Conservation (phyloP, 2,888 invertebrate species). For the Blastobasis adustella region DNA sequence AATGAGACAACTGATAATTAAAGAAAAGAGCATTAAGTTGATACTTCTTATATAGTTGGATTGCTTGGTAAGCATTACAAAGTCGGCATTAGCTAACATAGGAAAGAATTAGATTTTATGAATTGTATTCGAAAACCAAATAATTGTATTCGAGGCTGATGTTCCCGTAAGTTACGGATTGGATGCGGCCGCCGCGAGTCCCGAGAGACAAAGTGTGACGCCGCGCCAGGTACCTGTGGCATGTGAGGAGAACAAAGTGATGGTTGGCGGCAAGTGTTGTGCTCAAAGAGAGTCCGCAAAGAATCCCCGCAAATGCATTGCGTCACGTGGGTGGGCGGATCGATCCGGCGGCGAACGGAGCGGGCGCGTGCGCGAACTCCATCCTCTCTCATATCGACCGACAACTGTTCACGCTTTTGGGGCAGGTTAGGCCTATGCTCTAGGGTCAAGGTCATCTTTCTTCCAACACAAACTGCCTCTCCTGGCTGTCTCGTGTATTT, state of each 20-base stretch:
- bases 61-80: too few species aligned
- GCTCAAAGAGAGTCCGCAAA: slow-evolving; percentile 40
- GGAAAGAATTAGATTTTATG: too few species aligned
- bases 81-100: too few species aligned
- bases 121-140: too few species aligned
- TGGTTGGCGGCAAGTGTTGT: too few species aligned
- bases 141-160: too few species aligned
- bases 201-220: not conserved
- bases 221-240: slow-evolving; percentile 4
- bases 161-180: too few species aligned
- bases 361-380: slow-evolving; percentile 61
- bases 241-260: not conserved
- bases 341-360: slow-evolving; percentile 49
- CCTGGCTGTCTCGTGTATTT: too few species aligned
- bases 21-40: too few species aligned
- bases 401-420: slow-evolving; percentile 66
- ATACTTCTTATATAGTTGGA: too few species aligned
- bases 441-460: slow-evolving; percentile 71
- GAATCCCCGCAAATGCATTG: slow-evolving; percentile 71
- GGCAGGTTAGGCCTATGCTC: slow-evolving; percentile 75
- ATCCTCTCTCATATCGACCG: slow-evolving; percentile 62
- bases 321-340: slow-evolving; percentile 70
- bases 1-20: too few species aligned
- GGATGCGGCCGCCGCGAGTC: too few species aligned
- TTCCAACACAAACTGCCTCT: slow-evolving; percentile 33